Evolutionary conservation across 2,888 invertebrate species (phyloP).

Genomic region (Bembecia ichneumoniformis): DNA sequence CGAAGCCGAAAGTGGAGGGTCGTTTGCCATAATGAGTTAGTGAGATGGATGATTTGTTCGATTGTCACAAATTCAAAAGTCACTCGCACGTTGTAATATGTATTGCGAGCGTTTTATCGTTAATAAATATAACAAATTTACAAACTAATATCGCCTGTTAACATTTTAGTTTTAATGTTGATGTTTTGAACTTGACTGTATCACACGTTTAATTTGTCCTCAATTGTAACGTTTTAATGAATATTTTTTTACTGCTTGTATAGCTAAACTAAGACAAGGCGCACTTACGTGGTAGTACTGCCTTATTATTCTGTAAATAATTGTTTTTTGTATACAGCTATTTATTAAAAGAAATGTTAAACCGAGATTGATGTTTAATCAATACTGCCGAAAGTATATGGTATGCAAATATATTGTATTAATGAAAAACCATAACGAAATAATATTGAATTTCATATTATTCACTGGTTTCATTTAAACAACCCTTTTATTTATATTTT

Average conservation of each 20-base stretch:
- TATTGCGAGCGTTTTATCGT: slow-evolving; percentile 18
- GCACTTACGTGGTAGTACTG: slow-evolving; percentile 67
- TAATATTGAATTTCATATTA: slow-evolving; percentile 73
- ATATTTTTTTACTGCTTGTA: slow-evolving; percentile 67
- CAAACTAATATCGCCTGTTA: slow-evolving; percentile 69
- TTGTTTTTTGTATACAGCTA: slow-evolving; percentile 74
- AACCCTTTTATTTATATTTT: background rate
- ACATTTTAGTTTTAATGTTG: slow-evolving; percentile 65
- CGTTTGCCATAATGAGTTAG: slow-evolving; percentile 66
- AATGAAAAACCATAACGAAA: slow-evolving; percentile 70
- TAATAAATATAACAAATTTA: slow-evolving; percentile 57
- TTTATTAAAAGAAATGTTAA: slow-evolving; percentile 71
- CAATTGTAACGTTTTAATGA: slow-evolving; percentile 42
- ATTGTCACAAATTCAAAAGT: slow-evolving; percentile 34
- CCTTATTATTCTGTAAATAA: slow-evolving; percentile 73
- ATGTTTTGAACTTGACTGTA: slow-evolving; percentile 65
- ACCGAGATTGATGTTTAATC: slow-evolving; percentile 69
- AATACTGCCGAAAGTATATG: slow-evolving; percentile 69
- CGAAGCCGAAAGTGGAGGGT: slow-evolving; percentile 20
- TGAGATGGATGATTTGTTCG: slow-evolving; percentile 61
- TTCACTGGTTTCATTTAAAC: slow-evolving; percentile 41
- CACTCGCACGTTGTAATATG: background rate
- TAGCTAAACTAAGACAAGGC: slow-evolving; percentile 66
- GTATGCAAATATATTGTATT: slow-evolving; percentile 72
- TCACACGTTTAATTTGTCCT: slow-evolving; percentile 49